Base-by-base conservation (phyloP, 2,888 invertebrate genomes). In the Acrocyrtus sp. region DNA sequence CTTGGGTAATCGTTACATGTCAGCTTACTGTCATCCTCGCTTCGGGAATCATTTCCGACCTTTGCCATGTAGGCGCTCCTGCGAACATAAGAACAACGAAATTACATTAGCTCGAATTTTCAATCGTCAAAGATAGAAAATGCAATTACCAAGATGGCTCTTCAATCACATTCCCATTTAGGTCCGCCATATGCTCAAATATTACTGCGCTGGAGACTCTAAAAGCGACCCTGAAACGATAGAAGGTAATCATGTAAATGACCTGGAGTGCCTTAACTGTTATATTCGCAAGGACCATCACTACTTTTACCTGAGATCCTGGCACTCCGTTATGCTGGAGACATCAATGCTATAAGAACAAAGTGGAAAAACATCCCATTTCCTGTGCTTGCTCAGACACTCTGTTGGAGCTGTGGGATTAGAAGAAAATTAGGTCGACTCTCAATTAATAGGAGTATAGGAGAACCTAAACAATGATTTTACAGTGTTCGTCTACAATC, bases 231-330 rank as follows among this genome's bases (percentile, higher is more conserved):
- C 60, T 60, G 29, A n/a, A 34, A 12, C 21, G 21, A 48, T 26
- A n/a, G n/a, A n/a, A n/a, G n/a, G n/a, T n/a, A n/a, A n/a, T n/a
- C n/a, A n/a, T n/a, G n/a, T n/a, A n/a, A n/a, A n/a, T n/a, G n/a
- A n/a, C n/a, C n/a, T n/a, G n/a, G n/a, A n/a, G n/a, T n/a, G n/a
- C n/a, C n/a, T n/a, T n/a, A n/a, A n/a, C n/a, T n/a, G n/a, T n/a
- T n/a, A n/a, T n/a, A n/a, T n/a, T n/a, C n/a, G n/a, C n/a, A n/a
- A n/a, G n/a, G n/a, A n/a, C n/a, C n/a, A n/a, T n/a, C n/a, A n/a
- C n/a, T n/a, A n/a, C n/a, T n/a, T n/a, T n/a, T n/a, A 72, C 72
- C 27, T 65, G 8, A 72, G 12, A 58, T 72, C 65, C 21, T 15
- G n/a, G 19, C 72, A 72, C 5, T 5, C 29, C 5, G 34, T 27